Evolutionary conservation across 2,797 vertebrate genomes (phyloP).

Genomic region (Sebastes itinus): DNA sequence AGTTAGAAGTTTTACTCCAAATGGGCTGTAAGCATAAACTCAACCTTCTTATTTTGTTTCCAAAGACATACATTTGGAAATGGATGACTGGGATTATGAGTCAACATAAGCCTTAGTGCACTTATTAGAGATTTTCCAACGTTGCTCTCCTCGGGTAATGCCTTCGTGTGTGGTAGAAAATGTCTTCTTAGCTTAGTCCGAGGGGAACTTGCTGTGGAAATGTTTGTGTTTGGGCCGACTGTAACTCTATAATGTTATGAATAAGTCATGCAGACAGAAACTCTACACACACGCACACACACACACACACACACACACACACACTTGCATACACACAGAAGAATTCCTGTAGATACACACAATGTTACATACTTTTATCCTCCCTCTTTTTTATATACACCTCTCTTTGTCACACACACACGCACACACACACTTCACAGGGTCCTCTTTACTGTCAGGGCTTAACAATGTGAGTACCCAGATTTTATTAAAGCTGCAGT

Average conservation of each 20-base stretch:
- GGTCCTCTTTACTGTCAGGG: background rate
- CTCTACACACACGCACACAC: conserved; percentile 8
- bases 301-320: background rate
- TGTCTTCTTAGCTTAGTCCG: background rate
- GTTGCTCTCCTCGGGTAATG: background rate
- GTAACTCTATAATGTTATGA: conserved; percentile 62
- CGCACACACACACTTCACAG: too few relatives aligned
- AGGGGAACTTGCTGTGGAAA: conserved; percentile 16
- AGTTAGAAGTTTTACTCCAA: background rate
- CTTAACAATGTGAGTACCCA: background rate
- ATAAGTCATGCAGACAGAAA: conserved; percentile 64
- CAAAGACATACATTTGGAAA: background rate
- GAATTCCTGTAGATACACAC: conserved; percentile 6
- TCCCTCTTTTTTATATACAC: background rate
- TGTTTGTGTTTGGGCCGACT: conserved; percentile 24
- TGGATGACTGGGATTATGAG: background rate
- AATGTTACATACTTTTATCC: background rate
- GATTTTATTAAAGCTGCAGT: conserved; percentile 20
- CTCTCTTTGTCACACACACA: background rate
- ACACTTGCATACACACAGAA: conserved; percentile 3
- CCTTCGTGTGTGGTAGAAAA: background rate
- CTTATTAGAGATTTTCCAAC: background rate
- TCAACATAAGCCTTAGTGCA: background rate
- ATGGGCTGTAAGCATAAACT: background rate
- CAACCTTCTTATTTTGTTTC: background rate